phyloP scores from a whole-genome alignment of 2,113 vertebrate species.

The Bettongia penicillata region DNA sequence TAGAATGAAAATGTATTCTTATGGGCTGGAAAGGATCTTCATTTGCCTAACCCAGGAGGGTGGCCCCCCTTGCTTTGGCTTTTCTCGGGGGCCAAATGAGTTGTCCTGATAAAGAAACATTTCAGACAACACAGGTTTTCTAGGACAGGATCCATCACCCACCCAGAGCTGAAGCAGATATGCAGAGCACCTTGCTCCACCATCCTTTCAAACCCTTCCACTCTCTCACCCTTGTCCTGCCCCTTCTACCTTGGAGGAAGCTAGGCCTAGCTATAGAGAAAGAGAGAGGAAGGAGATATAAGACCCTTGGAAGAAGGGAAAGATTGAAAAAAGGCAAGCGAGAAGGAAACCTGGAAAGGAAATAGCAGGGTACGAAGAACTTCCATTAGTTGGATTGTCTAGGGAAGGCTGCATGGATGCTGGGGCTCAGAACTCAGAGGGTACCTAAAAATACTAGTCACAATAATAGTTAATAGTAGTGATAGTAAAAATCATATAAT shows the following conservation, averaged over 20 bases:
- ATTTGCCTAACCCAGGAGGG: neutral
- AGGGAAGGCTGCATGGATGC: neutral
- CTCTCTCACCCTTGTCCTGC: neutral
- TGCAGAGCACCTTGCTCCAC: neutral
- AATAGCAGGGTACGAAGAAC: neutral
- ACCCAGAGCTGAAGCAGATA: neutral
- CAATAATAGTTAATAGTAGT: neutral
- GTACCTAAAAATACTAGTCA: neutral
- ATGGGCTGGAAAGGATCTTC: neutral
- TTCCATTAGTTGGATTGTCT: neutral
- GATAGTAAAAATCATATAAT: no score
- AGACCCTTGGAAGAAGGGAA: neutral
- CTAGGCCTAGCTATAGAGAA: neutral
- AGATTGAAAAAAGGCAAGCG: neutral
- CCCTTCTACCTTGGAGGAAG: neutral
- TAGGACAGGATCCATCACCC: no score
- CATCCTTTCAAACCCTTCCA: neutral
- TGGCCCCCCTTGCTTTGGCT: no score
- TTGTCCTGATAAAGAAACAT: neutral
- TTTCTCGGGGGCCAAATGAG: neutral
- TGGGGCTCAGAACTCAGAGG: neutral
- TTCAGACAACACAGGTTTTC: neutral
- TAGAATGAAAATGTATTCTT: neutral
- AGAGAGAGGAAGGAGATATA: neutral
- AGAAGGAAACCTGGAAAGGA: neutral